phyloP scores from a whole-genome alignment of 1,140 invertebrate species.

The Thalassaphorura encarpata region DNA sequence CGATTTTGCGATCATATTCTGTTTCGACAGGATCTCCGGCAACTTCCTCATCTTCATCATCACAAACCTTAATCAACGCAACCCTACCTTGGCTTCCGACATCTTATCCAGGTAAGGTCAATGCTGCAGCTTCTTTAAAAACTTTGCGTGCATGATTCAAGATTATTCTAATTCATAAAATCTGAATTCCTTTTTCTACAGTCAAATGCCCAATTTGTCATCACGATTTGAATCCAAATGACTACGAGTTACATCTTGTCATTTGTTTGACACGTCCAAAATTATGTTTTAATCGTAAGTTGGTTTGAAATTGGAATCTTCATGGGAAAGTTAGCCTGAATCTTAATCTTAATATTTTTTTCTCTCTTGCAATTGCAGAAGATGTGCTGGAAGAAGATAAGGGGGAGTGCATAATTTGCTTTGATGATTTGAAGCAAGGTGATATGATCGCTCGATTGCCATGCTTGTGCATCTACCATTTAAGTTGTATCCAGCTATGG shows the following conservation, averaged over 20 bases:
- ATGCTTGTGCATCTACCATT: slow-evolving; percentile 98
- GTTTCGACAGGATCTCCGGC: too few relatives aligned
- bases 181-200: not conserved
- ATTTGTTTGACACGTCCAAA: slow-evolving; percentile 98
- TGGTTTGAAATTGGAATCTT: slow-evolving; percentile 25
- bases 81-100: too few relatives aligned
- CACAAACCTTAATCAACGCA: too few relatives aligned
- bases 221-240: slow-evolving; percentile 35
- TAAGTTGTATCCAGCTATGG: slow-evolving; percentile 94
- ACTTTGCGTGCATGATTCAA: too few relatives aligned
- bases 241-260: slow-evolving; percentile 95
- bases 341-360: not conserved
- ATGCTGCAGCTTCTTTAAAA: too few relatives aligned
- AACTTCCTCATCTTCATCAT: too few relatives aligned
- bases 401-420: slow-evolving; percentile 96
- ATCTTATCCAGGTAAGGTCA: too few relatives aligned
- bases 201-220: slow-evolving; percentile 2
- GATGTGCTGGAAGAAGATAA: slow-evolving; percentile 89
- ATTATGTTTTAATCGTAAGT: slow-evolving; percentile 92
- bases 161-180: too few relatives aligned
- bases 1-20: too few relatives aligned
- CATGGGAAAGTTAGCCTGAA: not conserved
- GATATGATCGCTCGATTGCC: slow-evolving; percentile 94
- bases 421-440: slow-evolving; percentile 87
- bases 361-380: slow-evolving; percentile 66